Conservation (phyloP, 35 echinoderm and acorn worm species). For the Heliocidaris erythrogramma region DNA sequence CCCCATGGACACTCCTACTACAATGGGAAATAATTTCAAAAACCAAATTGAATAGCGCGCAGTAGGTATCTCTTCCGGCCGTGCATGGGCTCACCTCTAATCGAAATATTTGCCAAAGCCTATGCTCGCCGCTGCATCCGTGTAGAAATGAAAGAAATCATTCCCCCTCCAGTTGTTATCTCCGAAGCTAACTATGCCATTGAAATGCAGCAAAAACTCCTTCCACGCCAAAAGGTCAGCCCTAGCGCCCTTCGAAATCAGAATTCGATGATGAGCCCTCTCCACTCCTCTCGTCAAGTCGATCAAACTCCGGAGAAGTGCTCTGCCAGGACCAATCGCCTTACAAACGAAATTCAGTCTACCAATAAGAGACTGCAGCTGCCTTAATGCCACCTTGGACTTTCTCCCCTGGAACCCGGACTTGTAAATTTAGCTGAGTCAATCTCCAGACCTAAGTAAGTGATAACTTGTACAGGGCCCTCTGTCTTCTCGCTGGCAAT, state of each 20-base stretch:
- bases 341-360: slow-evolving; percentile 53
- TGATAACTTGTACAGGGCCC: slow-evolving; percentile 28
- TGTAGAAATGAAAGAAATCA: slow-evolving; percentile 10
- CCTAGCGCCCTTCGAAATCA: not conserved
- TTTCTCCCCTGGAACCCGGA: slow-evolving; percentile 39
- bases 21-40: too few relatives aligned
- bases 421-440: not conserved
- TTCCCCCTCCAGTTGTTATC: slow-evolving; percentile 3
- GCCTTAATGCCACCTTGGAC: not conserved
- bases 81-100: slow-evolving; percentile 43
- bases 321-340: slow-evolving; percentile 37
- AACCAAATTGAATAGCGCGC: slow-evolving; percentile 23
- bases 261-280: not conserved
- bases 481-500: slow-evolving; percentile 49
- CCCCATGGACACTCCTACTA: too few relatives aligned
- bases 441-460: slow-evolving; percentile 49
- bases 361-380: slow-evolving; percentile 50
- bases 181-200: not conserved
- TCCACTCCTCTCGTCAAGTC: not conserved
- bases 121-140: slow-evolving; percentile 46
- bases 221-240: not conserved
- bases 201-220: slow-evolving; percentile 5
- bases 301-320: slow-evolving; percentile 43
- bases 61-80: not conserved
- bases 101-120: slow-evolving; percentile 50